A percentile compares a stretch with the other conserved stretches of the same genome.
Conservation (phyloP, 2,113 vertebrate species). For the Lethenteron reissneri region DNA sequence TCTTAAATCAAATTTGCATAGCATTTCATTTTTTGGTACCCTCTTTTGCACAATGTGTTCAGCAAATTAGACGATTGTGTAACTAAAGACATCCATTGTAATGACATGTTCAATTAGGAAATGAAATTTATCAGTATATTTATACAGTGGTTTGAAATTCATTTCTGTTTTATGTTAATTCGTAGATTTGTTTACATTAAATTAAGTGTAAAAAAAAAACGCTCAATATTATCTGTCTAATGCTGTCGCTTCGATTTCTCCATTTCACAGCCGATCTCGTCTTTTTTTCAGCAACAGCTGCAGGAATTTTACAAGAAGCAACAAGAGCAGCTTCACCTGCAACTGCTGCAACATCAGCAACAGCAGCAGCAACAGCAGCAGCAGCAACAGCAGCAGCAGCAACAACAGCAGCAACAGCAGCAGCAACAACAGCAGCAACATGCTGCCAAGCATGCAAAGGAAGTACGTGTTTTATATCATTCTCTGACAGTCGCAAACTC, state of each 20-base stretch:
- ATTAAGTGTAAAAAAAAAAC: conserved; percentile 13
- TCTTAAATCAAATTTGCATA: too few relatives aligned
- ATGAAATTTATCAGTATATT: too few relatives aligned
- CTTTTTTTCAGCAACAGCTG: conserved; percentile 70
- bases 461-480: conserved; percentile 33
- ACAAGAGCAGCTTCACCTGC: conserved; percentile 98
- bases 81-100: too few relatives aligned
- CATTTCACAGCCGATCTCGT: conserved; percentile 18
- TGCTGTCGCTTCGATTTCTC: conserved; percentile 23
- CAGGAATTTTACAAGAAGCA: conserved; percentile 99
- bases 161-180: too few relatives aligned
- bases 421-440: conserved; percentile 92
- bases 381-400: conserved; percentile 24
- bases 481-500: too few relatives aligned
- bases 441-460: conserved; percentile 94
- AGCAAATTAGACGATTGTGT: too few relatives aligned
- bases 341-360: conserved; percentile 90
- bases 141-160: too few relatives aligned
- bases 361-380: conserved; percentile 34
- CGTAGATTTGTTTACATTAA: too few relatives aligned
- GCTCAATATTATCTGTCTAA: conserved; percentile 19
- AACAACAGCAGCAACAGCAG: conserved; percentile 21
- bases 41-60: too few relatives aligned
- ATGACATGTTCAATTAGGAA: too few relatives aligned
- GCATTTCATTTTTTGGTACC: too few relatives aligned